Conservation (phyloP, 2,888 invertebrate genomes). For the Julus scanicus region DNA sequence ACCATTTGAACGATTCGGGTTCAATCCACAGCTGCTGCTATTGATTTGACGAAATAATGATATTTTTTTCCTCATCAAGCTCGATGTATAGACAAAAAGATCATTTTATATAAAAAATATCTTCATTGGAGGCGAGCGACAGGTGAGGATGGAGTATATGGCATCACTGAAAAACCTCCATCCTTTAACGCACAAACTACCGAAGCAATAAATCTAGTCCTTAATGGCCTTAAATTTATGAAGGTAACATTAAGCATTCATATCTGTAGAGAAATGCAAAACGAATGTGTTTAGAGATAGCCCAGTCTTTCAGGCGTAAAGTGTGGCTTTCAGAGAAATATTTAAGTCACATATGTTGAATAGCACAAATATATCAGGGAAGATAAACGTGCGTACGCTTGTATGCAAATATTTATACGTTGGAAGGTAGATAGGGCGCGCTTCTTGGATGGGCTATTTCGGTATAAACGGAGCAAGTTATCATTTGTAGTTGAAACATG, state of each 20-base stretch:
- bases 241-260: slow-evolving; percentile 24
- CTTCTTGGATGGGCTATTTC: background rate
- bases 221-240: slow-evolving; percentile 42
- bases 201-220: slow-evolving; percentile 15
- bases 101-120: background rate
- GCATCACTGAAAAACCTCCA: slow-evolving; percentile 4
- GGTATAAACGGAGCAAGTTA: slow-evolving; percentile 17
- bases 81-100: slow-evolving; percentile 43
- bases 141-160: background rate
- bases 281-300: slow-evolving; percentile 23
- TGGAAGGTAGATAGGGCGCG: background rate
- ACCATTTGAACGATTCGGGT: slow-evolving; percentile 34
- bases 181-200: slow-evolving; percentile 29
- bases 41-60: slow-evolving; percentile 40
- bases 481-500: slow-evolving; percentile 41
- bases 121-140: slow-evolving; percentile 16
- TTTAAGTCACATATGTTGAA: slow-evolving; percentile 44
- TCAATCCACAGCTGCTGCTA: slow-evolving; percentile 52
- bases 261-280: slow-evolving; percentile 43
- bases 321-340: slow-evolving; percentile 45
- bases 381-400: slow-evolving; percentile 14
- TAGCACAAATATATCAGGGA: slow-evolving; percentile 23
- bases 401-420: slow-evolving; percentile 36
- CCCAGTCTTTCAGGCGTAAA: slow-evolving; percentile 11
- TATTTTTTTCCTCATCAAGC: slow-evolving; percentile 50